A percentile compares a stretch with the other conserved stretches of the same genome.
Evolutionary conservation across 2,113 vertebrate genomes (phyloP).

Genomic region (Bufo gargarizans): DNA sequence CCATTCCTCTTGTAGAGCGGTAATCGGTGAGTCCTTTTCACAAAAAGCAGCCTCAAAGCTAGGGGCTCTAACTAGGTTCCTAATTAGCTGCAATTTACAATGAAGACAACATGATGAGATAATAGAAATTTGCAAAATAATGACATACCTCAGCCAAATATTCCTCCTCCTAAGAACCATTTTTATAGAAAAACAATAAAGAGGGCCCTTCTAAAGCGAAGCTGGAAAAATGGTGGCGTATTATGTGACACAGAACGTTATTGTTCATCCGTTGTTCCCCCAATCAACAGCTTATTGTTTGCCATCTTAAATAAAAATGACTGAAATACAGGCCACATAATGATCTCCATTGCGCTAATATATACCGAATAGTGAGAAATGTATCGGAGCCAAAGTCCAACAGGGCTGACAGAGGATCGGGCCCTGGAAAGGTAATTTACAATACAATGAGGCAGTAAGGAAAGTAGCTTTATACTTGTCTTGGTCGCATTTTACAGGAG

Average conservation of each 20-base stretch:
- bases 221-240: conserved; percentile 98
- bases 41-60: conserved; percentile 99
- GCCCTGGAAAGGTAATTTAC: conserved; percentile 84
- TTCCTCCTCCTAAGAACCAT: conserved; percentile 99
- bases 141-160: conserved; percentile 99
- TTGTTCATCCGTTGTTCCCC: conserved; percentile 99
- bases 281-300: conserved; percentile 99
- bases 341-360: conserved; percentile 98
- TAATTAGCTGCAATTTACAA: conserved; percentile 99
- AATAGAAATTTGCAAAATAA: conserved; percentile 99
- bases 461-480: neutral
- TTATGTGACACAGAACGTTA: conserved; percentile 99
- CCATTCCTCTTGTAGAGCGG: conserved; percentile 98
- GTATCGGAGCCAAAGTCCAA: conserved; percentile 75
- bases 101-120: conserved; percentile 99
- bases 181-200: conserved; percentile 98
- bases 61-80: conserved; percentile 98
- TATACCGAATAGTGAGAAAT: conserved; percentile 89
- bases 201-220: conserved; percentile 97
- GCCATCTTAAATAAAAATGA: conserved; percentile 99
- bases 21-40: conserved; percentile 99
- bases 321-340: conserved; percentile 98
- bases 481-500: neutral
- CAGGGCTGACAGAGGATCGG: conserved; percentile 75
- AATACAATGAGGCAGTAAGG: conserved; percentile 75